phyloP scores from a whole-genome alignment of 2,113 vertebrate species.

The Ammodytes marinus region DNA sequence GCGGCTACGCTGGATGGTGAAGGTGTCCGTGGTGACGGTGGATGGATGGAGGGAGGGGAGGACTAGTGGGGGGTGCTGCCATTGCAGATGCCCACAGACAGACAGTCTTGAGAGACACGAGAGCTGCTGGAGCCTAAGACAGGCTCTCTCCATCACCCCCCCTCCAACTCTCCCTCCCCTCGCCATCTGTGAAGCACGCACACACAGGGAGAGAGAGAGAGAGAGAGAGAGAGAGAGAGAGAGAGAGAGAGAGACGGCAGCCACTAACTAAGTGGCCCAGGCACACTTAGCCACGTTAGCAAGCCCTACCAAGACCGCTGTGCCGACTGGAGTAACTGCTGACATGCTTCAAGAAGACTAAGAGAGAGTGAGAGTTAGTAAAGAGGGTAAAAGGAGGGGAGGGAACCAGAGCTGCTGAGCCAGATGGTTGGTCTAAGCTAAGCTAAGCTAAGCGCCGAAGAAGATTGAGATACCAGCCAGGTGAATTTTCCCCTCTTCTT shows the following conservation, averaged over 20 bases:
- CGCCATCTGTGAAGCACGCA: conserved; percentile 80
- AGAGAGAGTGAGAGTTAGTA: conserved; percentile 69
- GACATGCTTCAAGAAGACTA: conserved; percentile 73
- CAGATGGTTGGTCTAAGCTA: conserved; percentile 78
- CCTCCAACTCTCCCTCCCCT: conserved; percentile 73
- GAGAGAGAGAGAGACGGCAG: conserved; percentile 38
- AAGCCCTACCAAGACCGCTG: conserved; percentile 71
- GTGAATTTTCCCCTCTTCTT: conserved; percentile 64
- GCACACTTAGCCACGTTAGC: conserved; percentile 79
- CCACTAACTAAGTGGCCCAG: conserved; percentile 69
- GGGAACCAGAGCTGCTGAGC: conserved; percentile 71
- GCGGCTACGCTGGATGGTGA: conserved; percentile 51
- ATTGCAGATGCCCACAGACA: conserved; percentile 82
- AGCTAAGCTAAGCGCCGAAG: conserved; percentile 73
- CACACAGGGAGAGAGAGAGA: conserved; percentile 7
- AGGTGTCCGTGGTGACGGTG: conserved; percentile 53
- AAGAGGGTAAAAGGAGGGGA: conserved; percentile 43
- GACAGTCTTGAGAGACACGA: conserved; percentile 73
- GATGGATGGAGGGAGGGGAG: conserved; percentile 38
- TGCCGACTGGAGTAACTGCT: conserved; percentile 66
- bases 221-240: conserved; percentile 37
- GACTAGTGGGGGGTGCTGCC: conserved; percentile 40
- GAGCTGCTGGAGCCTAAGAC: conserved; percentile 80
- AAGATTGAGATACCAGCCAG: conserved; percentile 76
- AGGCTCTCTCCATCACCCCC: conserved; percentile 80